Evolutionary conservation across 1,140 invertebrate species (phyloP), one percentile per base, ranked within the genome.

Genomic region (Zaprionus vittiger): DNA sequence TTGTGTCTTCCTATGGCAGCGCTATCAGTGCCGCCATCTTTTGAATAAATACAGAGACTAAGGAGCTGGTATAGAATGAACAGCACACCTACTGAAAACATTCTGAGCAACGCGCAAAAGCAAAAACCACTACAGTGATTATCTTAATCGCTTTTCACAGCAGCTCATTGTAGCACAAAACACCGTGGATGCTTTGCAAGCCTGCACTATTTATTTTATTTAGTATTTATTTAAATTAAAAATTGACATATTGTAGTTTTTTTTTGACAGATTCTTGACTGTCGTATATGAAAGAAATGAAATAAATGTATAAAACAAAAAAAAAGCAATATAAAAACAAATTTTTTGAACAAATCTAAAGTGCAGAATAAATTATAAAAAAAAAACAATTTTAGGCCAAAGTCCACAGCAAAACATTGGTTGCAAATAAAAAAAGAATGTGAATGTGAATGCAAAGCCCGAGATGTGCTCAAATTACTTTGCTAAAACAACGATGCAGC

Each of bases 91-190:
- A 56, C 37, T 47, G n/a, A 49, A 49, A 52, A 63, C 28, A 57
- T 63, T 66, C 44, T 70, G 22, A 54, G 73, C 62, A 6, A 80
- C 79, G 84, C 81, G 84, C 31, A 81, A 72, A 89, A 84, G 78
- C 81, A 81, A 79, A 89, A 89, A 89, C 81, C 81, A 83, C 84
- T 81, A 79, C 64, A 72, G 73, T 81, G 85, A 90, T 89, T 89
- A 89, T 90, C 85, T 89, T 90, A 90, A 89, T 89, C 89, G 79
- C 73, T 89, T 79, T 81, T 83, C 84, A 87, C 80, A 80, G 71
- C 74, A 74, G 67, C 68, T 61, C 55, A 20, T 37, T 61, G 65
- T 55, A 26, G 61, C 63, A 34, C 31, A 3, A 34, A 34, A 3
- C 7, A 11, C 31, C 9, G 31, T 34, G 0, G 31, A 11, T 28